Evolutionary conservation across 1,140 invertebrate species (phyloP), one percentile per base, ranked within the genome.

Genomic region (Drosophila pectinifera): DNA sequence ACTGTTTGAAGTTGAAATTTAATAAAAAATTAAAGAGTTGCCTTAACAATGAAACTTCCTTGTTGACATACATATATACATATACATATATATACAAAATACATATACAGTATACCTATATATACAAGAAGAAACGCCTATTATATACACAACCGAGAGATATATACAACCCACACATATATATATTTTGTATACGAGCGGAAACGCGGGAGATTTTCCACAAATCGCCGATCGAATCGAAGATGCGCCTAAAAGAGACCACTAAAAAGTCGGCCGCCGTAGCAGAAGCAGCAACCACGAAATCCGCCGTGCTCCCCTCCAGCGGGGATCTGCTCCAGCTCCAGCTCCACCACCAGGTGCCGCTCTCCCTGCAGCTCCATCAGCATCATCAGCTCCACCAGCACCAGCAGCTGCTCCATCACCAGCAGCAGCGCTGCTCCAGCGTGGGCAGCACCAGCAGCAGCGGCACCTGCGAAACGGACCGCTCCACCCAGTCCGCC

Each of bases 371-470:
- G 36, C 83, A 91, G 77, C 68, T 84, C 62, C 31, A 91, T 72
- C 69, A 86, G 70, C 73, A 54, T n/a, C 62, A 24, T 18, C 58
- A 78, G 16, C 62, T 78, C 3, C 36, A 69, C 10, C 43, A 72
- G 45, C 54, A 59, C 16, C 57, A 73, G 34, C 53, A 69, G 5
- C 76, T 31, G 3, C 46, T 70, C 3, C 68, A 62, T 4, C 74
- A 63, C 4, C 67, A 75, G 42, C 81, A 83, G 13, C 85, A 90
- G 13, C 84, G 91, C 58, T 90, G 91, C 72, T 91, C 90, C 22
- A 92, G 91, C 67, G 91, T 91, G 41, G 91, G 91, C 76, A 92
- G 91, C 67, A 91, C 90, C 45, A 84, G 83, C 74, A 91, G 91
- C 68, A 84, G 83, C 70, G 89, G 91, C 58, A 88, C 84, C 73